Percentiles rank a stretch among this genome's conserved stretches.
Evolutionary conservation across 1,140 invertebrate genomes (phyloP).

Genomic region (Ooceraea biroi): DNA sequence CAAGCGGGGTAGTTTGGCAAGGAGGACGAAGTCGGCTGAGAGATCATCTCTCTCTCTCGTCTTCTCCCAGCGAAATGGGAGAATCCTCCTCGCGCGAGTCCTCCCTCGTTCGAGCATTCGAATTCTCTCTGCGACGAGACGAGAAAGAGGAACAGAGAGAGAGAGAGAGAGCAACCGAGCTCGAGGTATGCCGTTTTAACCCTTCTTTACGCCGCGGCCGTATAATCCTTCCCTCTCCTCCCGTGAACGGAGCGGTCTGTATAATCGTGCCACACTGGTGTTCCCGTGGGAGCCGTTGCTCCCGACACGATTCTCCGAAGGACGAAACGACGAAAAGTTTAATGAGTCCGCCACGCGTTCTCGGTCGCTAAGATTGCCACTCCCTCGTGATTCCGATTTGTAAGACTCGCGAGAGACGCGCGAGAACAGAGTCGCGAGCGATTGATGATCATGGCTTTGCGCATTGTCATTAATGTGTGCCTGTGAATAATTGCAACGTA

Average conservation of each 20-base stretch:
- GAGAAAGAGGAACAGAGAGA: neutral
- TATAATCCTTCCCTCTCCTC: constrained; percentile 69
- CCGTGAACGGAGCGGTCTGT: constrained; percentile 62
- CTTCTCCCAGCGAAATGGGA: constrained; percentile 15
- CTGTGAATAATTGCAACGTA: no score
- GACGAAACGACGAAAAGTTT: constrained; percentile 85
- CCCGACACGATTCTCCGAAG: constrained; percentile 77
- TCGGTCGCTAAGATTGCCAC: constrained; percentile 62
- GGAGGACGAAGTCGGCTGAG: constrained; percentile 44
- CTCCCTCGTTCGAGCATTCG: constrained; percentile 61
- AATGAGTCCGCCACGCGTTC: constrained; percentile 79
- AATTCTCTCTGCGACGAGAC: constrained; percentile 57
- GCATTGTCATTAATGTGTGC: no score
- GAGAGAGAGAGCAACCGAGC: constrained; percentile 10
- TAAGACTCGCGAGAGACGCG: constrained; percentile 5
- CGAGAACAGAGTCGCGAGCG: no score
- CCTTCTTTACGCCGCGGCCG: constrained; percentile 66
- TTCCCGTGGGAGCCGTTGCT: constrained; percentile 79
- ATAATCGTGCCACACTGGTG: constrained; percentile 80
- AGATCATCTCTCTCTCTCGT: constrained; percentile 48
- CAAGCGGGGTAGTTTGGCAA: constrained; percentile 30
- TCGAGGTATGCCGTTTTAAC: constrained; percentile 66
- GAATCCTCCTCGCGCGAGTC: constrained; percentile 10
- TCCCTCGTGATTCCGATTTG: constrained; percentile 36
- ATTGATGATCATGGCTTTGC: no score